phyloP scores from a whole-genome alignment of 2,797 vertebrate species.

The Gobio occitaniae region DNA sequence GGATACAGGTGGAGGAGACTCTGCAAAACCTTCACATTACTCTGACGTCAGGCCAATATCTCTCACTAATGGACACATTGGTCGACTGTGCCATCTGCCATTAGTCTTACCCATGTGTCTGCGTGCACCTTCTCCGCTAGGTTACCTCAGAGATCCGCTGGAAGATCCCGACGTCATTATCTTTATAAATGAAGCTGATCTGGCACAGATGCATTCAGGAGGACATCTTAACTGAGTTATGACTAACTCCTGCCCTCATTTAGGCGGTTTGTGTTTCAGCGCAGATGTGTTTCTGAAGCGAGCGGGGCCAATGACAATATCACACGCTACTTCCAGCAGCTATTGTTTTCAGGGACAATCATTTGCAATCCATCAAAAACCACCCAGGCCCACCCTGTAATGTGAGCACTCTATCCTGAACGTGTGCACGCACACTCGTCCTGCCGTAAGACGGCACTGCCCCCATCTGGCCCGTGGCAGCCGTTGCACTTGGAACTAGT shows the following conservation, averaged over 20 bases:
- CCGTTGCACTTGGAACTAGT: constrained; percentile 70
- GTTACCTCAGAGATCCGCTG: constrained; percentile 36
- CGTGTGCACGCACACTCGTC: constrained; percentile 9
- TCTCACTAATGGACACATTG: constrained; percentile 33
- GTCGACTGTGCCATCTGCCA: constrained; percentile 16
- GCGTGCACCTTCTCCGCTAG: constrained; percentile 14
- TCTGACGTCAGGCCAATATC: constrained; percentile 27
- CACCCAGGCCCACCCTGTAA: constrained; percentile 55
- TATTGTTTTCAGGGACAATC: constrained; percentile 64
- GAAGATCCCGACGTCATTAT: constrained; percentile 42
- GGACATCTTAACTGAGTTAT: constrained; percentile 49
- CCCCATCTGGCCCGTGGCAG: constrained; percentile 83
- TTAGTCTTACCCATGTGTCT: constrained; percentile 15
- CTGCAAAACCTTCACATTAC: constrained; percentile 29
- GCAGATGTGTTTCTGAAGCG: constrained; percentile 41
- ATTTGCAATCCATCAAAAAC: constrained; percentile 64
- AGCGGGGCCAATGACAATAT: constrained; percentile 48
- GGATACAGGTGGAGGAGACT: constrained; percentile 19
- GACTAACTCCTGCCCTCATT: constrained; percentile 48
- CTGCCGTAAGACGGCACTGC: constrained; percentile 85
- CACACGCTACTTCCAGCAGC: constrained; percentile 50
- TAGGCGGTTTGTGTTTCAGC: constrained; percentile 44
- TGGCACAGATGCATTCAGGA: constrained; percentile 42
- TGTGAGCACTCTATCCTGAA: constrained; percentile 56
- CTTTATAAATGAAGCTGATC: constrained; percentile 49